These are phyloP conservation scores for Clarias macrocephalus DNA, from an alignment of 2,113 vertebrate genomes.

Conservation along the genomic window DNA sequence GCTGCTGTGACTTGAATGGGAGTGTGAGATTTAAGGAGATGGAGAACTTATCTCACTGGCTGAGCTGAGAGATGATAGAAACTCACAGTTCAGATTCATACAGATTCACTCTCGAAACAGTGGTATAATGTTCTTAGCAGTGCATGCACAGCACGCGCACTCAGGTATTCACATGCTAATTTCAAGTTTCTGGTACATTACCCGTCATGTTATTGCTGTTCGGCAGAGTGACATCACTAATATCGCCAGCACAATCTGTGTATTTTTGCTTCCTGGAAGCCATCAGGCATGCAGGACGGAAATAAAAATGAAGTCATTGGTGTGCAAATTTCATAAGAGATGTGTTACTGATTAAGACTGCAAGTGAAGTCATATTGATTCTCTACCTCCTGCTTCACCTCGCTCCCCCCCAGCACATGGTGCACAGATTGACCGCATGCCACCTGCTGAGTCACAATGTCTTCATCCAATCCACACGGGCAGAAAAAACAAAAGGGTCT, in stretches of 20 bases:
- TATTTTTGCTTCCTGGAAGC: not conserved
- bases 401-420: not conserved
- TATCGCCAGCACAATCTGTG: constrained; percentile 1
- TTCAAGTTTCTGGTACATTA: constrained; percentile 10
- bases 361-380: constrained; percentile 32
- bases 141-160: not conserved
- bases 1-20: constrained; percentile 7
- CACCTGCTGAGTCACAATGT: constrained; percentile 34
- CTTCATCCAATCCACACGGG: not conserved
- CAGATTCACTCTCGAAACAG: not conserved
- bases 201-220: not conserved
- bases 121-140: not conserved
- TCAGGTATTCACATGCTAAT: constrained; percentile 39
- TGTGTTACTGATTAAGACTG: not conserved
- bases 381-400: not conserved
- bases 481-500: not conserved
- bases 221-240: not conserved
- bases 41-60: not conserved
- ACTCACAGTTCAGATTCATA: not conserved
- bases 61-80: constrained; percentile 13
- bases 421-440: constrained; percentile 22
- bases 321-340: constrained; percentile 21
- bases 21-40: not conserved
- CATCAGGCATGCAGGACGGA: not conserved
- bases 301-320: constrained; percentile 17